Base-by-base conservation (phyloP, 53 echinoderm and acorn worm species). In the Zoroaster sp. region DNA sequence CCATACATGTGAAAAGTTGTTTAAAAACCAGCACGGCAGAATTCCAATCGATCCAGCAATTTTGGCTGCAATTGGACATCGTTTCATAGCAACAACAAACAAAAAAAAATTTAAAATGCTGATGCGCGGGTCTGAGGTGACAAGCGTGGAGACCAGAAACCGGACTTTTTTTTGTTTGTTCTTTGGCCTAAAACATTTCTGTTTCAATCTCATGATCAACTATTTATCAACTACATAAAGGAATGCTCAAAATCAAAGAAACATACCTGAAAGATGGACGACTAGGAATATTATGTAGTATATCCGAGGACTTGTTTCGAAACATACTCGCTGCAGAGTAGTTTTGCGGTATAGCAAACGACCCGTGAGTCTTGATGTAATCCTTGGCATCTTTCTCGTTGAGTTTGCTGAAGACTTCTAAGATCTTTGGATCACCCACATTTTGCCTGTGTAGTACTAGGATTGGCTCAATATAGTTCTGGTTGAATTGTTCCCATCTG, bases 371-470 rank as follows among this genome's bases (percentile, higher is more conserved):
- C 72, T 92, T 82, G 59, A 97, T 89, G 83, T 90, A 90, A 36
- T 96, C 98, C 41, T 75, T 70, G 5, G 95, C 95, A 21, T 98
- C 98, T 39, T 95, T 94, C 82, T 90, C 87, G 14, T 90, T 93
- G 54, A 98, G 89, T 20, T 94, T 92, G n/a, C 90, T 73, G 77
- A 87, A 94, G 68, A 98, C 95, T 28, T 90, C 87, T 11, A 98
- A 30, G 66, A 98, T 92, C 73, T 95, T 88, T 34, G 91, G 80
- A 34, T 94, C 91, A 4, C 72, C 41, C 4, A 63, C 65, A 18
- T 82, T 44, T 11, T 71, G 67, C 40, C 38, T 59, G 41, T 98
- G 93, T 30, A 73, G 77, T 21, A 98, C 78, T 38, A 98, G 91
- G 1, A 94, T 0, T 17, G 66, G 92, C 82, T 98, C 83, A 15